These are phyloP conservation scores for Melanocharis versteri DNA, from an alignment of 2,113 vertebrate species.

Conservation along the genomic window DNA sequence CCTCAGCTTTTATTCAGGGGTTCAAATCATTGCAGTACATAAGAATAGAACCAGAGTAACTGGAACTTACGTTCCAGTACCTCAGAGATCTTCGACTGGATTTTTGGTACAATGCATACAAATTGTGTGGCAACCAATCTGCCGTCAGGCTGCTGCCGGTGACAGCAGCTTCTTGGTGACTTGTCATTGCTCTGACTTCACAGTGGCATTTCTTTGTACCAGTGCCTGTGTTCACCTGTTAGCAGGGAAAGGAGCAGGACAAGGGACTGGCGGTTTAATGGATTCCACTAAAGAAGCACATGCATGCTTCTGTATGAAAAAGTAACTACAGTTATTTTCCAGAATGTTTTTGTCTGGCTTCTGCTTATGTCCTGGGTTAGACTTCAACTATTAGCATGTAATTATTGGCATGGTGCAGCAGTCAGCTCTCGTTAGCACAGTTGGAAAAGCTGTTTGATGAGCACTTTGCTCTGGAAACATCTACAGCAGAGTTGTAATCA, in stretches of 20 bases:
- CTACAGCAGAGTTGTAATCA: fast-evolving
- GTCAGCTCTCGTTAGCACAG: neutral
- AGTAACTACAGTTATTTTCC: neutral
- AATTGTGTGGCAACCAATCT: neutral
- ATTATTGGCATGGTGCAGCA: neutral
- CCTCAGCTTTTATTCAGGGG: neutral
- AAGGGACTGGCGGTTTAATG: neutral
- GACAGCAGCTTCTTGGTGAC: neutral
- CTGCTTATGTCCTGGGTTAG: neutral
- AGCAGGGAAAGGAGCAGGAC: neutral
- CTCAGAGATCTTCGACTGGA: neutral
- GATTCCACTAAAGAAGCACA: neutral
- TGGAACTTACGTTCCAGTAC: neutral
- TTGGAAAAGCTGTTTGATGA: neutral
- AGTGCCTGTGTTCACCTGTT: neutral
- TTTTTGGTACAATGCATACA: neutral
- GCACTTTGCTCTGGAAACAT: neutral
- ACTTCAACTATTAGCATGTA: neutral
- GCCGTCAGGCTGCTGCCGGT: neutral
- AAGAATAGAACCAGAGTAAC: neutral
- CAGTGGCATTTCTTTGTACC: neutral
- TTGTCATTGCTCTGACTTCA: neutral
- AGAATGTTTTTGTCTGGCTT: neutral
- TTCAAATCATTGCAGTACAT: neutral
- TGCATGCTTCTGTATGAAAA: neutral